Evolutionary conservation across 2,113 vertebrate genomes (phyloP), one percentile per base, ranked within the genome.

Genomic region (Callaeas wilsoni): DNA sequence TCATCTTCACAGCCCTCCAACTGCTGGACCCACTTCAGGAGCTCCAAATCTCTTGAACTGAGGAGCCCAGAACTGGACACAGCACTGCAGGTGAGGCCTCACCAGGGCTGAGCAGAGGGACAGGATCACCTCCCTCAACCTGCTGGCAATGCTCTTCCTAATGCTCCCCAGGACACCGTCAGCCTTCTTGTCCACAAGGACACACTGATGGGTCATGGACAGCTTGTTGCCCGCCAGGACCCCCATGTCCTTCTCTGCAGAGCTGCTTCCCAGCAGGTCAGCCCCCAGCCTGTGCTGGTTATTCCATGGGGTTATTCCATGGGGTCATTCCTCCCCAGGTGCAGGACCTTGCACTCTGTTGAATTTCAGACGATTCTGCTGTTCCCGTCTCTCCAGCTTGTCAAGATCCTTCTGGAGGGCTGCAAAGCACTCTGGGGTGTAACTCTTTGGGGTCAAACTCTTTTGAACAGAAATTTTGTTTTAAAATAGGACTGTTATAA

Each of bases 11-110:
- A 41, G 41, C 30, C 17, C 21, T 47, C 3, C 26, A 83, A 44
- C 52, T 81, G 20, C 35, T 69, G 35, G 25, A 41, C 25, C 15
- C 3, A 6, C 26, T 60, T 16, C 39, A 32, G 62, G 46, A 68
- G 0, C 30, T 47, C 23, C 8, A 7, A 0, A 4, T 35, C 18
- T 62, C 25, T 60, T 25, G 25, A 11, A 1, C 17, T 62, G 70
- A 27, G 39, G 62, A 83, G n/a, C 25, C 41, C 14, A 35, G 87
- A 62, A 3, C 29, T n/a, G 3, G 2, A 1, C n/a, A 10, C 53
- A 53, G 44, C 1, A 21, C 9, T 2, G 13, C 46, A 75, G 55
- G n/a, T 55, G 47, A 41, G 13, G 0, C 25, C 6, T 69, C 15
- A 27, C 17, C 14, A 6, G 30, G 13, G 39, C 70, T 53, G n/a